Evolutionary conservation across 2,113 vertebrate genomes (phyloP), one percentile per base, ranked within the genome.

Genomic region (Limnothrissa miodon): DNA sequence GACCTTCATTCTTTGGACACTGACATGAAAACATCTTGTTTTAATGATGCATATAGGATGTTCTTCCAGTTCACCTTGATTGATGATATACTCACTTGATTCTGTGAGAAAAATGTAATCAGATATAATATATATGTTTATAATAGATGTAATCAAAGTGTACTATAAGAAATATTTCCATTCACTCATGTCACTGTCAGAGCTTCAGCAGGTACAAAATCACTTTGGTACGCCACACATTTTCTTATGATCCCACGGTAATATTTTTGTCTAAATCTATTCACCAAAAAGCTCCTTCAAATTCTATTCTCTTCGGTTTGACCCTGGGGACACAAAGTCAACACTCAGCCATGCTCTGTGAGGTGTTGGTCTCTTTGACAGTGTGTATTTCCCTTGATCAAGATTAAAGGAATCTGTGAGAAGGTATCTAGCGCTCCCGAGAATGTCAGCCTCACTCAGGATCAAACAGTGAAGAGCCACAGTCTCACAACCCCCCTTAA

Each of bases 301-400:
- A 66, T 66, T 66, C 59, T 25, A 66, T 66, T 53, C 44, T 39
- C 45, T 83, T 81, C 48, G 79, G 19, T 79, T 70, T 85, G 81
- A 86, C 81, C 79, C 70, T 25, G 42, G 83, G 36, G 29, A 80
- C 46, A 45, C 59, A 66, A 59, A 79, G 48, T 82, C 48, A 56
- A 21, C 82, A 46, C 80, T 66, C 51, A n/a, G 42, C 78, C 62
- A 45, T 19, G 39, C 33, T 25, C 25, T 46, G 83, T 33, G 83
- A 87, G 80, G 74, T 82, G 82, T 78, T 36, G 82, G 42, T 80
- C 46, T n/a, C 42, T 82, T 84, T 83, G 80, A 80, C 80, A 82
- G 78, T 85, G 66, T 66, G 39, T 78, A 33, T 82, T 88, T 87
- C 66, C 78, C 87, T 88, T 90, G 86, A 89, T 87, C 86, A 85